Evolutionary conservation across 2,113 vertebrate species (phyloP), one percentile per base, ranked within the genome.

Genomic region (Salvator merianae): DNA sequence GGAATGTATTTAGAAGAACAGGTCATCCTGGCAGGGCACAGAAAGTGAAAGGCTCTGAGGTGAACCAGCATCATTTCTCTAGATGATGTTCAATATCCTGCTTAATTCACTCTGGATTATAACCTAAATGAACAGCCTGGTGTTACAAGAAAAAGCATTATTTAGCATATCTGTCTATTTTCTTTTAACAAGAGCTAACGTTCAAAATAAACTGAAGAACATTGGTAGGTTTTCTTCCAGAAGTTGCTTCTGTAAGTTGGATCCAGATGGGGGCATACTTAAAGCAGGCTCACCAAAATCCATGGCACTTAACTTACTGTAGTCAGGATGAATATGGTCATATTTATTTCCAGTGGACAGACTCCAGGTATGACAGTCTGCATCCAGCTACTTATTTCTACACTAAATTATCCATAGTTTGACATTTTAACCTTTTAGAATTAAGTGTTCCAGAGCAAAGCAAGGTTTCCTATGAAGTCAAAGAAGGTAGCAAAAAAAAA

Each of bases 341-440:
- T 20, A 5, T 34, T 16, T 59, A 20, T 18, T 69, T 34, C 32
- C 32, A 34, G 32, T 32, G n/a, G 68, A 34, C 26, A 32, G 20
- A 34, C 32, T 16, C 68, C 32, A 84, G 12, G 36, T 3, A 16
- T 63, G 32, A 38, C 32, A 18, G 16, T 69, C 32, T 69, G 4
- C 68, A 69, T 69, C n/a, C 16, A 69, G 34, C 68, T 16, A 38
- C 81, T 14, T 73, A 22, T 59, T 79, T 62, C 3, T 7, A 2
- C 13, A 59, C n/a, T 28, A 82, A 79, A 40, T 24, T 74, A 32
- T 50, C 32, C 53, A 76, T 83, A 86, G 63, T 70, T n/a, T 88
- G 88, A 82, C 4, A 7, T 2, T 40, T n/a, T 14, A 34, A 73
- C 71, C 47, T n/a, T 0, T 82, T 59, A 79, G 63, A 14, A 65